Conservation (phyloP, 1,140 invertebrate species). For the Trachelipus rathkii region DNA sequence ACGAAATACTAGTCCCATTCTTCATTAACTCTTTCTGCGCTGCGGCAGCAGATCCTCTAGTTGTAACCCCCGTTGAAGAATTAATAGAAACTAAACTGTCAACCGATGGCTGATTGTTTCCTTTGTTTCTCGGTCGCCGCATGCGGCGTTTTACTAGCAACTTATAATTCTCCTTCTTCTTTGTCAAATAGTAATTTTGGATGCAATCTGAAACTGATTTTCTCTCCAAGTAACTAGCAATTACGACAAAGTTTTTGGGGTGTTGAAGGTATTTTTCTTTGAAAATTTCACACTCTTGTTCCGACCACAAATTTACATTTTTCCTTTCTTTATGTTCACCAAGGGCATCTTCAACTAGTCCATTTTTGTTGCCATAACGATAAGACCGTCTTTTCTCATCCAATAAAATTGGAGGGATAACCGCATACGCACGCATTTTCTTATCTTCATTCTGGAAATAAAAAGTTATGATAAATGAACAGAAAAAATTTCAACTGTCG, state of each 20-base stretch:
- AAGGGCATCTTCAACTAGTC: constrained; percentile 79
- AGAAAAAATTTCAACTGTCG: not conserved
- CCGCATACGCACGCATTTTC: constrained; percentile 93
- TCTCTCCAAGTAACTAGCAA: constrained; percentile 83
- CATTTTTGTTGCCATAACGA: constrained; percentile 82
- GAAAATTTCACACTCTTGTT: constrained; percentile 68
- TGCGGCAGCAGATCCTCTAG: constrained; percentile 51
- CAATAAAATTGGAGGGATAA: constrained; percentile 87
- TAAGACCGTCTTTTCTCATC: constrained; percentile 47
- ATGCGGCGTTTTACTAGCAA: constrained; percentile 69
- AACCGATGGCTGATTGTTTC: constrained; percentile 23
- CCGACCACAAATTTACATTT: constrained; percentile 85
- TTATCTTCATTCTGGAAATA: constrained; percentile 77
- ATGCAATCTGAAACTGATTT: constrained; percentile 91
- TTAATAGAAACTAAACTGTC: not conserved
- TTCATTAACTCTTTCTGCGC: constrained; percentile 72
- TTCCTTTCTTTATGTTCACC: constrained; percentile 79
- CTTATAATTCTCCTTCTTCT: constrained; percentile 96
- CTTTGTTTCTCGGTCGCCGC: constrained; percentile 33
- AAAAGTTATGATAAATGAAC: not conserved
- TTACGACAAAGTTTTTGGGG: constrained; percentile 93
- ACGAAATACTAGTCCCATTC: constrained; percentile 36
- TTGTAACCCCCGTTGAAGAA: constrained; percentile 46
- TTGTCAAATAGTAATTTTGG: constrained; percentile 94
- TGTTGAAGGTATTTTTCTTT: constrained; percentile 93